Percentiles rank a stretch among this genome's conserved stretches.
Evolutionary conservation across 2,797 vertebrate species (phyloP).

Genomic region (Octomys mimax): DNA sequence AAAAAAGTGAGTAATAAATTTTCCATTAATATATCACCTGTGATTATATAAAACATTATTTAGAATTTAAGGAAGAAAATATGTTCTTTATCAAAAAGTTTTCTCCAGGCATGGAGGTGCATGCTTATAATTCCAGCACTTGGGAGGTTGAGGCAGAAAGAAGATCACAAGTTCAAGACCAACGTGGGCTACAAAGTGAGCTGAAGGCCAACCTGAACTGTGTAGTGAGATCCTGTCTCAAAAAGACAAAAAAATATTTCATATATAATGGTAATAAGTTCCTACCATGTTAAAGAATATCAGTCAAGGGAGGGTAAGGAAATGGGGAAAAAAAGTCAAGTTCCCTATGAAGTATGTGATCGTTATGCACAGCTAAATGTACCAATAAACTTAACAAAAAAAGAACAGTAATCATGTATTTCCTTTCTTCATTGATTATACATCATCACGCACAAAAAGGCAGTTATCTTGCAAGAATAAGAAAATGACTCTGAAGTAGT

Average conservation of each 20-base stretch:
- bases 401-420: constrained; percentile 37
- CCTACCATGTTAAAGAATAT: constrained; percentile 21
- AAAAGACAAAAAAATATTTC: too few species aligned
- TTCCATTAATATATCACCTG: neutral
- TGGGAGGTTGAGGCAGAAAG: too few species aligned
- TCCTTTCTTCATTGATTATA: neutral
- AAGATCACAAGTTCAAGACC: too few species aligned
- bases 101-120: neutral
- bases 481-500: constrained; percentile 9
- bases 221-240: too few species aligned
- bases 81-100: constrained; percentile 27
- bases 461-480: neutral
- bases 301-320: neutral
- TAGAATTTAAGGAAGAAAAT: constrained; percentile 31
- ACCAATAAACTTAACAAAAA: neutral
- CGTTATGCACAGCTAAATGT: neutral
- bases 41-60: constrained; percentile 43
- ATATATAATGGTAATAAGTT: neutral
- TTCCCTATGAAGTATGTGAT: neutral
- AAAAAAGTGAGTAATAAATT: neutral
- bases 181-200: too few species aligned
- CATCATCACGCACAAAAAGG: neutral
- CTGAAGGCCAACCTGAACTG: too few species aligned
- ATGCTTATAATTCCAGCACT: too few species aligned
- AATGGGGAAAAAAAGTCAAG: neutral